Evolutionary conservation across 2,797 vertebrate species (phyloP), one percentile per base, ranked within the genome.

Genomic region (Ataeniobius toweri): DNA sequence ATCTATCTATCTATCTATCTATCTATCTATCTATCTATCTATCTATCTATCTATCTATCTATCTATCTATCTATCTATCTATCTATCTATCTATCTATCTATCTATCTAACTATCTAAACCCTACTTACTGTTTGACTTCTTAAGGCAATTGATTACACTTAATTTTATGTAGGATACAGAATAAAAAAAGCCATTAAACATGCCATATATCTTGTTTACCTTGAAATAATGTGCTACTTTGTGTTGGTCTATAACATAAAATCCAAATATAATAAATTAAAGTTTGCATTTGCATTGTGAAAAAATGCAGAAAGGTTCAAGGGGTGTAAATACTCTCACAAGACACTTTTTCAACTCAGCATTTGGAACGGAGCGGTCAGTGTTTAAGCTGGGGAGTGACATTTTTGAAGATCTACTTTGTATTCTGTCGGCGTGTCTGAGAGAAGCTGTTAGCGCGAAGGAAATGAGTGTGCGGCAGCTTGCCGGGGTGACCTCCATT

Each of bases 401-500:
- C 87, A 88, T 89, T 89, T 87, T 74, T 86, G 81, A 78, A 75
- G 67, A 81, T 83, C 55, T 80, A 82, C 85, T 93, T 90, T 80
- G 80, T 86, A 86, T 91, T 86, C 82, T 85, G 85, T 75, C 80
- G 63, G 76, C 71, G 72, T 22, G 22, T 80, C 89, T 83, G 74
- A 70, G 74, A 83, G 77, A 86, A 68, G 76, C 85, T 83, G 80
- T 87, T 90, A 84, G 77, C 53, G 6, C 74, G 71, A 76, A 86
- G 87, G 80, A 85, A 89, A 89, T 89, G 82, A 83, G 83, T 9
- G 80, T 6, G 24, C 74, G 73, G 85, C 82, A 61, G 81, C 84
- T 81, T 74, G 74, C 74, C 1, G 79, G 83, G 77, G 81, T 89
- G 90, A 92, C 93, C 90, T 92, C 91, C 78, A 80, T 90, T 89